Evolutionary conservation across 2,113 vertebrate species (phyloP), one percentile per base, ranked within the genome.

Genomic region (Oostethus manadensis): DNA sequence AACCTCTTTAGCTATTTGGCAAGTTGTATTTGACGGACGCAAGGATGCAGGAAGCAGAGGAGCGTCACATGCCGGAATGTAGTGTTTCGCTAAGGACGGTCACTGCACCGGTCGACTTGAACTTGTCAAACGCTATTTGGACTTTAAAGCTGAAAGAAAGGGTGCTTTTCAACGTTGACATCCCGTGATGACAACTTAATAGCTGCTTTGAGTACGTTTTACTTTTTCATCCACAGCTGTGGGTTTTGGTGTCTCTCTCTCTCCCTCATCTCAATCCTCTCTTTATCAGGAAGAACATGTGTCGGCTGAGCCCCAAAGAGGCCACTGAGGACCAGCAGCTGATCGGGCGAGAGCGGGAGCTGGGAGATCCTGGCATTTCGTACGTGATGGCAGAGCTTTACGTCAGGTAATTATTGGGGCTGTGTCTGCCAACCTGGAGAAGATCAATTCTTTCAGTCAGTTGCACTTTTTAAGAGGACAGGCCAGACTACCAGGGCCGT

Each of bases 391-490:
- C 64, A 51, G 68, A 88, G 84, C 89, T 89, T 88, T 89, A 88
- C 55, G 73, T 85, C 79, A 81, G 84, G 87, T 88, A 88, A 88
- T 90, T 88, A 87, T 84, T 66, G 71, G 70, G 60, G 70, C 82
- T 74, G 55, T 82, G 84, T 87, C 85, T 86, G 84, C 77, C 77
- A 86, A 82, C 80, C 82, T 68, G 44, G 76, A 64, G 61, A 80
- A 77, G 83, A 90, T 90, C 89, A 90, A 89, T 90, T 87, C 60
- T 80, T 89, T 85, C 86, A 86, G 87, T 88, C 88, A 88, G 88
- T 88, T 87, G 77, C 77, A 82, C 83, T 88, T 89, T 42, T 90
- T 85, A 88, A 89, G 84, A 88, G 87, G 86, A 89, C 86, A 83
- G 85, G 73, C 84, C 81, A 85, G 83, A 86, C 88, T 87, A 86